Evolutionary conservation across 2,113 vertebrate genomes (phyloP).

Genomic region (Trogon surrucura): DNA sequence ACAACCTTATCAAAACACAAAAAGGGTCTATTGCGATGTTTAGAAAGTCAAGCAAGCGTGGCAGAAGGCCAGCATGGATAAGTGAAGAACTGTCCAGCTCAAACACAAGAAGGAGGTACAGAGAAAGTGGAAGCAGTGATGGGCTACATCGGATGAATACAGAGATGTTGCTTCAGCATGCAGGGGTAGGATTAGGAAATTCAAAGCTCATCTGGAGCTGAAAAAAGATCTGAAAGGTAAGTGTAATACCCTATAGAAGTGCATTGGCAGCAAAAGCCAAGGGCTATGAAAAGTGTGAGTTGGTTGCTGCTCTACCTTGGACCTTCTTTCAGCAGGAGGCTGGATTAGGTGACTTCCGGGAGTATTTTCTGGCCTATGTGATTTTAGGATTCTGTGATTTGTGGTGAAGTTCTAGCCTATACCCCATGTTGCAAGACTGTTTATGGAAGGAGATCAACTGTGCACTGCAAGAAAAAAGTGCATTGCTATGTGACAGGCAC

Average conservation of each 20-base stretch:
- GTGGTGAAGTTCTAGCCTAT: background rate
- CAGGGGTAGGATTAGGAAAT: background rate
- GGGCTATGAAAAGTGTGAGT: background rate
- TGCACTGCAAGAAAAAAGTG: accelerated
- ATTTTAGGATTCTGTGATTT: background rate
- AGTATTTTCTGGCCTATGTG: background rate
- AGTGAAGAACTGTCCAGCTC: background rate
- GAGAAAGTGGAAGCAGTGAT: background rate
- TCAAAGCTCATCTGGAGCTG: background rate
- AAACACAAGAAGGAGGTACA: background rate
- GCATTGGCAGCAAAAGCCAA: background rate
- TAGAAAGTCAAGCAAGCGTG: background rate
- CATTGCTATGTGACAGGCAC: background rate
- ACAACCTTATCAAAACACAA: background rate
- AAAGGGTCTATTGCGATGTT: background rate
- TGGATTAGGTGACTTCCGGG: background rate
- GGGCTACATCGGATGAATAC: background rate
- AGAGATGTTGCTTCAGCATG: background rate
- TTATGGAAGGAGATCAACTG: background rate
- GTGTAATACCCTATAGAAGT: background rate
- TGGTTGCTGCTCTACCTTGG: background rate
- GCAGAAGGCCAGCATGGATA: background rate
- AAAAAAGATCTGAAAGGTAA: background rate
- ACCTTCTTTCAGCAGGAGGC: background rate
- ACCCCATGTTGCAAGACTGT: background rate